Evolutionary conservation across 1,140 invertebrate species (phyloP).

Genomic region (Diachasmimorpha longicaudata): DNA sequence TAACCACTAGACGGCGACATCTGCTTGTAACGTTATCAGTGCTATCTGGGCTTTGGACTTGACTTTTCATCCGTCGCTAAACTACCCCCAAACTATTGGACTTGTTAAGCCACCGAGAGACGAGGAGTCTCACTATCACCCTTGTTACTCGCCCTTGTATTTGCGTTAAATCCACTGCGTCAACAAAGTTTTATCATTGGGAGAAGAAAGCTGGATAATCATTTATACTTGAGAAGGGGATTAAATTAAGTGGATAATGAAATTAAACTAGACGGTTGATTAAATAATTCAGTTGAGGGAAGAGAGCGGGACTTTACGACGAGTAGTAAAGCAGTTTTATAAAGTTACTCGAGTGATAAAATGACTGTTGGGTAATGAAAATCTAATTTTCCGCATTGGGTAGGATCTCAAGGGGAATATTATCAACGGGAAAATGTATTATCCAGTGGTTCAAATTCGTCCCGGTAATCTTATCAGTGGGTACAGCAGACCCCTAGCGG

Average conservation of each 20-base stretch:
- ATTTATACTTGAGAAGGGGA: neutral
- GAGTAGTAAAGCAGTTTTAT: too few relatives aligned
- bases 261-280: too few relatives aligned
- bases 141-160: neutral
- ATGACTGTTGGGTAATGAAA: too few relatives aligned
- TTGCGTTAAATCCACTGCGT: neutral
- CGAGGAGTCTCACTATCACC: neutral
- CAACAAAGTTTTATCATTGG: neutral
- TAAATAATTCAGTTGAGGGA: too few relatives aligned
- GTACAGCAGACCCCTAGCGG: neutral
- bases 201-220: neutral
- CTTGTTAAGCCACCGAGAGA: slow-evolving; percentile 34
- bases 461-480: neutral
- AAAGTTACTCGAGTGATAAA: too few relatives aligned
- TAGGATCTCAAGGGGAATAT: neutral
- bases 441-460: neutral
- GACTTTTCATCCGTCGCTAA: slow-evolving; percentile 24
- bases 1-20: slow-evolving; percentile 46
- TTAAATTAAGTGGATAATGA: too few relatives aligned
- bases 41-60: slow-evolving; percentile 17
- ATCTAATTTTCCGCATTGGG: neutral
- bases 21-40: slow-evolving; percentile 53
- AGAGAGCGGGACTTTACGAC: too few relatives aligned
- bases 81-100: slow-evolving; percentile 38
- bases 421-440: neutral